A percentile compares a stretch with the other conserved stretches of the same genome.
Conservation (phyloP, 2,888 invertebrate genomes). For the Drosophila formosana region DNA sequence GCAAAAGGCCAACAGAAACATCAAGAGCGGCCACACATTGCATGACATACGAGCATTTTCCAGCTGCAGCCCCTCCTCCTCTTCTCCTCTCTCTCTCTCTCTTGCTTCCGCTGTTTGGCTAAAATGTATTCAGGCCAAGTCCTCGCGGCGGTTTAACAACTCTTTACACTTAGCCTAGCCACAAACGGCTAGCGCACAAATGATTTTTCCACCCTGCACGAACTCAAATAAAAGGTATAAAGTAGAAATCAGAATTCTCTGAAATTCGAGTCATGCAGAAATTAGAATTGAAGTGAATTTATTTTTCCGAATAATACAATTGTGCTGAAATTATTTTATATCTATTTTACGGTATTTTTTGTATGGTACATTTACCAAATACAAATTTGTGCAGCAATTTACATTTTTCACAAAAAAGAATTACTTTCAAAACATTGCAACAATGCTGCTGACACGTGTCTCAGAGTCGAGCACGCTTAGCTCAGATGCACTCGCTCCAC, state of each 20-base stretch:
- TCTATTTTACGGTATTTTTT: too few species aligned
- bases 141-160: constrained; percentile 67
- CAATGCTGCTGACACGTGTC: neutral
- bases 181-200: constrained; percentile 10
- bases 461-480: neutral
- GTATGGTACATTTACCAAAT: too few species aligned
- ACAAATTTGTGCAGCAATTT: too few species aligned
- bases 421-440: neutral
- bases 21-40: constrained; percentile 41
- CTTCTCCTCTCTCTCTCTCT: neutral
- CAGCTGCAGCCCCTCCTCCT: constrained; percentile 41
- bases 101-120: neutral
- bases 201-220: constrained; percentile 24
- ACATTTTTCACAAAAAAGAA: too few species aligned
- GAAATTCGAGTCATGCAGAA: too few species aligned
- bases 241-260: too few species aligned
- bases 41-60: constrained; percentile 69
- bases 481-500: neutral
- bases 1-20: constrained; percentile 33
- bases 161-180: constrained; percentile 59
- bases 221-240: neutral
- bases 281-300: too few species aligned
- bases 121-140: constrained; percentile 61
- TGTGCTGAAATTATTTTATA: too few species aligned
- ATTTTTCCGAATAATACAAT: too few species aligned